phyloP scores from a whole-genome alignment of 2,113 vertebrate genomes.

The Saccopteryx leptura region DNA sequence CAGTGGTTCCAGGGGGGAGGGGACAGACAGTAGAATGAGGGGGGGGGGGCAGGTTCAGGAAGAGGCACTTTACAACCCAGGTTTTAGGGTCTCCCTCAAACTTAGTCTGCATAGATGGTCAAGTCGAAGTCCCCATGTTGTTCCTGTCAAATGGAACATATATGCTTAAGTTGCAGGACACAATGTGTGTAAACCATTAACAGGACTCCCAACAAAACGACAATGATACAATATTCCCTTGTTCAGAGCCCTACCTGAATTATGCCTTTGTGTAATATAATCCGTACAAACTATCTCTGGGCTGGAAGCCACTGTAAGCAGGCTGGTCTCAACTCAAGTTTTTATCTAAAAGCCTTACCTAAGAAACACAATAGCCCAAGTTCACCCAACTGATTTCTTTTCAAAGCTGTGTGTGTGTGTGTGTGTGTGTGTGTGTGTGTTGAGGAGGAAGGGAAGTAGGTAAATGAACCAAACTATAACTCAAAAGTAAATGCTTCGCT shows the following conservation, averaged over 20 bases:
- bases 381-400: conserved; percentile 69
- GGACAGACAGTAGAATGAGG: not conserved
- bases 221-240: conserved; percentile 73
- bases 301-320: conserved; percentile 86
- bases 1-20: not conserved
- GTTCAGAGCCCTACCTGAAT: conserved; percentile 84
- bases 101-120: not conserved
- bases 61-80: not conserved
- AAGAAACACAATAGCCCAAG: conserved; percentile 76
- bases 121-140: not conserved
- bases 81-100: conserved; percentile 2
- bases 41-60: not conserved
- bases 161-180: conserved; percentile 69
- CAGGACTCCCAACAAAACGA: conserved; percentile 78
- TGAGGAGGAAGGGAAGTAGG: not conserved
- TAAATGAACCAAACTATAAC: not conserved
- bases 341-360: conserved; percentile 85
- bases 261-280: conserved; percentile 87
- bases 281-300: conserved; percentile 85
- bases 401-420: not conserved
- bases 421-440: not conserved
- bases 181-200: conserved; percentile 79
- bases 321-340: conserved; percentile 75
- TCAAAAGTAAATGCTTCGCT: not conserved
- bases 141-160: conserved; percentile 36